phyloP scores from a whole-genome alignment of 2,797 vertebrate species.

The Calcarius lapponicus region DNA sequence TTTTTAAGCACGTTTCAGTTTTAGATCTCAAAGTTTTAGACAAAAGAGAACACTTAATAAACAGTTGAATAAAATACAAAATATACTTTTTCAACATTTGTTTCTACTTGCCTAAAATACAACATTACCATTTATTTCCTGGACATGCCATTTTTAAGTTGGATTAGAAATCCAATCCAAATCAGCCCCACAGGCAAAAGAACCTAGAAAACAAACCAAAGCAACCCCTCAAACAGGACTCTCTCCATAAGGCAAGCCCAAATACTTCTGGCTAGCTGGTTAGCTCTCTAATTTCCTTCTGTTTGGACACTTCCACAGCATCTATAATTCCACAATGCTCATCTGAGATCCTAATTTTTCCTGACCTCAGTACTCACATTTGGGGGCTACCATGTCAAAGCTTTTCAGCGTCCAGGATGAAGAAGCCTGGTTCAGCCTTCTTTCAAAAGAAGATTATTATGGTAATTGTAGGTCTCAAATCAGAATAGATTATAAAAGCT shows the following conservation, averaged over 20 bases:
- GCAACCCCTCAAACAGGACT: neutral
- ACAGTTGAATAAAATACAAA: neutral
- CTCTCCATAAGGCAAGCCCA: neutral
- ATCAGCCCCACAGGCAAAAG: neutral
- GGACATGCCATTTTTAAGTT: neutral
- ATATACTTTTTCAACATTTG: neutral
- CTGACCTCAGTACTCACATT: slow-evolving; percentile 1
- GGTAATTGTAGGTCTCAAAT: neutral
- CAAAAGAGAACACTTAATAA: neutral
- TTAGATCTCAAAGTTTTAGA: neutral
- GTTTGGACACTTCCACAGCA: neutral
- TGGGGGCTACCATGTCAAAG: neutral
- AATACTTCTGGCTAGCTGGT: neutral
- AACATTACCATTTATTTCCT: neutral
- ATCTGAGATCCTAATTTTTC: slow-evolving; percentile 1
- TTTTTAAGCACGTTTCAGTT: neutral
- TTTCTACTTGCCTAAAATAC: neutral
- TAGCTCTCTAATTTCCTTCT: neutral
- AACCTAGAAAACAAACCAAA: neutral
- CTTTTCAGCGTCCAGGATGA: slow-evolving; percentile 5
- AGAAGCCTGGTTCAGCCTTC: slow-evolving; percentile 5
- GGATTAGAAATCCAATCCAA: neutral
- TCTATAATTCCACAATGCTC: neutral
- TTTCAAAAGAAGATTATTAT: neutral
- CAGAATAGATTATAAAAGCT: slow-evolving; percentile 11